Percentiles rank a stretch among this genome's conserved stretches.
phyloP scores from a whole-genome alignment of 2,888 invertebrate genomes.

The Spatulosminthurus flaviceps region DNA sequence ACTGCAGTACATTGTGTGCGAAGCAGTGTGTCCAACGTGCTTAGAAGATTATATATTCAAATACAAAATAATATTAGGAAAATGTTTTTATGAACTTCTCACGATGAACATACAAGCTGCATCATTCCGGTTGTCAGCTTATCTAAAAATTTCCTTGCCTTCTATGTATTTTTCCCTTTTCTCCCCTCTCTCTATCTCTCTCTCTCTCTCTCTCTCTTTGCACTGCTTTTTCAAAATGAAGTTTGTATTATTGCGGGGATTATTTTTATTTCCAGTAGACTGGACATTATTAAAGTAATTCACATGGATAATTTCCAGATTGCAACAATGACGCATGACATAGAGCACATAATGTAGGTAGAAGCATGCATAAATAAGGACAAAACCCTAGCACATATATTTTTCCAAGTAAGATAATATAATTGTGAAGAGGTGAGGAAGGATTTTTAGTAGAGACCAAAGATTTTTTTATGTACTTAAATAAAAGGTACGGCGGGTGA shows the following conservation, averaged over 20 bases:
- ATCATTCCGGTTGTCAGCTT: slow-evolving; percentile 11
- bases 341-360: no score
- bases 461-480: not conserved
- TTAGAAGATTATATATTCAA: slow-evolving; percentile 3
- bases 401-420: not conserved
- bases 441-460: not conserved
- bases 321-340: no score
- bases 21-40: slow-evolving; percentile 9
- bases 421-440: not conserved
- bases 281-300: slow-evolving; percentile 5
- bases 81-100: slow-evolving; percentile 13
- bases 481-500: not conserved
- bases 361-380: no score
- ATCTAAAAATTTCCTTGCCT: not conserved
- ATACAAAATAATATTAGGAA: not conserved
- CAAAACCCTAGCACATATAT: no score
- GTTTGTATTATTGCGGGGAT: not conserved
- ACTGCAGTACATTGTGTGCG: not conserved
- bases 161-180: no score
- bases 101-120: not conserved
- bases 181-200: not conserved
- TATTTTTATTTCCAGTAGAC: slow-evolving; percentile 6
- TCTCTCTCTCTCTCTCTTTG: not conserved
- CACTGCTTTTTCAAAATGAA: not conserved
- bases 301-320: not conserved